Evolutionary conservation across 2,888 invertebrate species (phyloP), one percentile per base, ranked within the genome.

Genomic region (Glaucopsyche alexis): DNA sequence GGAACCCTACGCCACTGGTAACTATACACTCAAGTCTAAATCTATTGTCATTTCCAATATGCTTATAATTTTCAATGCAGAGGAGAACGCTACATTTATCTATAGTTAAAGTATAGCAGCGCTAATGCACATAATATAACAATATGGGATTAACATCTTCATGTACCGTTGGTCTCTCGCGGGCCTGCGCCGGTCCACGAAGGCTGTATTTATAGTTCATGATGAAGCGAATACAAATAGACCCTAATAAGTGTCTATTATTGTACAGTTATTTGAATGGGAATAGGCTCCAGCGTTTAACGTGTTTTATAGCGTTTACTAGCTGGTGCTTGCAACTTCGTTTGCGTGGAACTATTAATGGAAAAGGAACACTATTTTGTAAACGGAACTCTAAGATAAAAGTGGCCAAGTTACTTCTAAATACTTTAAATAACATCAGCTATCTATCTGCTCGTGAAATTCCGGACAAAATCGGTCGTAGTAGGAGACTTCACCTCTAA

Each of bases 161-260:
- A 55, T 45, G 71, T 75, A 74, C 75, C 74, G 75, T 74, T 29
- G 29, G 2, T 76, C 69, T 11, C 16, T 14, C 29, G 29, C 49
- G 29, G 6, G 45, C 66, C 72, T 55, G 29, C 67, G 70, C 50
- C 69, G 49, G 47, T 70, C 70, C 65, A 47, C 50, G 52, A 71
- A 72, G 67, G 40, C 55, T 70, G 47, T 69, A 38, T 49, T 69
- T 65, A 74, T 70, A 60, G 55, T 69, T 29, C 70, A 74, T 75
- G 75, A 76, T 75, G 71, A 74, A 71, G 76, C 75, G 73, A 74
- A 74, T 72, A 49, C 42, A 71, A 75, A 73, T 67, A 66, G 67
- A 71, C 47, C 13, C 47, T 60, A 70, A 47, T 70, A 73, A 71
- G 73, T 73, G 74, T 49, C 65, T 47, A 19, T 71, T 71, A 74